phyloP scores from a whole-genome alignment of 2,797 vertebrate species.

The Neosilurus hyrtlii region DNA sequence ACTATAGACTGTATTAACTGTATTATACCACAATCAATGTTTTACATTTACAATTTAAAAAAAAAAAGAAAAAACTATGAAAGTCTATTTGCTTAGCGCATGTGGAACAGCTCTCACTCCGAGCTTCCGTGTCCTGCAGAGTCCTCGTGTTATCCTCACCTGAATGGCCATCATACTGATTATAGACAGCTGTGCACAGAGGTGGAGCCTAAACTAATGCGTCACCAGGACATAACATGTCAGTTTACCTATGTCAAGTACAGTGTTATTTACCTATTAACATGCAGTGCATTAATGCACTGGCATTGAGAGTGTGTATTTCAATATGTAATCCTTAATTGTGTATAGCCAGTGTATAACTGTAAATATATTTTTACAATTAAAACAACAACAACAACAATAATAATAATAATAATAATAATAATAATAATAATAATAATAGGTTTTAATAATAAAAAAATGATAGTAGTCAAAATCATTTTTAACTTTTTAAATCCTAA shows the following conservation, averaged over 20 bases:
- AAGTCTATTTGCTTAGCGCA: neutral
- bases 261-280: neutral
- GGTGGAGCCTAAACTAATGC: constrained; percentile 25
- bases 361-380: neutral
- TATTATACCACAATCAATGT: no score
- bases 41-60: neutral
- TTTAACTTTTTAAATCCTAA: neutral
- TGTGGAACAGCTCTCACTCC: neutral
- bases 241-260: neutral
- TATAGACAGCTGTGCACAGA: neutral
- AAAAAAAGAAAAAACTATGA: neutral
- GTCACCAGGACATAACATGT: neutral
- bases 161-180: neutral
- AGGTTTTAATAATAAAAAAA: neutral
- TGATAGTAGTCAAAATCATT: neutral
- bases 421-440: neutral
- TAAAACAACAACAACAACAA: neutral
- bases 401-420: neutral
- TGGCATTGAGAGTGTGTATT: neutral
- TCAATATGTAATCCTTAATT: neutral
- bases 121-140: neutral
- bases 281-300: neutral
- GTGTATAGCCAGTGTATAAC: neutral
- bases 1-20: neutral
- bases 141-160: neutral